A percentile compares a stretch with the other conserved stretches of the same genome.
phyloP scores from a whole-genome alignment of 2,797 vertebrate genomes.

The Pelodytes ibericus region DNA sequence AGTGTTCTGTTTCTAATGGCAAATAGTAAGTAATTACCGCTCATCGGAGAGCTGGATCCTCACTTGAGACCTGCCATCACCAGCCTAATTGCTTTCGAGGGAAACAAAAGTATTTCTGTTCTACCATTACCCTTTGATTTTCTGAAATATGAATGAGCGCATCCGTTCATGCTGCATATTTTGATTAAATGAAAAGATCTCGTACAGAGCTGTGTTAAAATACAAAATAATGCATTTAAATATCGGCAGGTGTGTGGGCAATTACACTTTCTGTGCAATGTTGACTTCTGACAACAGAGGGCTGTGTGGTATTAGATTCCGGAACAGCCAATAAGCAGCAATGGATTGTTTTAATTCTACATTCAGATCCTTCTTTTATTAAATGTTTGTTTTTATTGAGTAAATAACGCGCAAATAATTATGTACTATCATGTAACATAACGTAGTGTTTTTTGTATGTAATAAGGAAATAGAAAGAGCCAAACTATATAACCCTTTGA shows the following conservation, averaged over 20 bases:
- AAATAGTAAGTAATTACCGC: conserved; percentile 60
- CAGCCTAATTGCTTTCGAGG: conserved; percentile 62
- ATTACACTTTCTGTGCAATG: neutral
- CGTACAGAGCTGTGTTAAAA: neutral
- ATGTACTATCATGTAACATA: too few species aligned
- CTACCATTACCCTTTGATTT: conserved; percentile 57
- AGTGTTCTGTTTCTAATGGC: conserved; percentile 61
- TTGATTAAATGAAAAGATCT: conserved; percentile 18
- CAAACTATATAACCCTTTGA: too few species aligned
- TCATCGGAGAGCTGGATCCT: conserved; percentile 53
- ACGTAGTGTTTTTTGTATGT: too few species aligned
- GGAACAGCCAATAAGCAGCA: too few species aligned
- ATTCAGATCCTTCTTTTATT: too few species aligned
- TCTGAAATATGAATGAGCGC: conserved; percentile 44
- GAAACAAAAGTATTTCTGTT: conserved; percentile 62
- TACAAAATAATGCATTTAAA: neutral
- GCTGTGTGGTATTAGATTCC: neutral
- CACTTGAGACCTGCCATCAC: conserved; percentile 58
- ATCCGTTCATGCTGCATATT: conserved; percentile 26
- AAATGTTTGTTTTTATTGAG: too few species aligned
- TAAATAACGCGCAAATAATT: too few species aligned
- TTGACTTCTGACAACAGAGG: neutral
- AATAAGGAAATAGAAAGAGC: too few species aligned
- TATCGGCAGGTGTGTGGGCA: neutral
- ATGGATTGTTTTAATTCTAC: too few species aligned